Evolutionary conservation across 2,113 vertebrate genomes (phyloP).

Genomic region (Nycticorax nycticorax): DNA sequence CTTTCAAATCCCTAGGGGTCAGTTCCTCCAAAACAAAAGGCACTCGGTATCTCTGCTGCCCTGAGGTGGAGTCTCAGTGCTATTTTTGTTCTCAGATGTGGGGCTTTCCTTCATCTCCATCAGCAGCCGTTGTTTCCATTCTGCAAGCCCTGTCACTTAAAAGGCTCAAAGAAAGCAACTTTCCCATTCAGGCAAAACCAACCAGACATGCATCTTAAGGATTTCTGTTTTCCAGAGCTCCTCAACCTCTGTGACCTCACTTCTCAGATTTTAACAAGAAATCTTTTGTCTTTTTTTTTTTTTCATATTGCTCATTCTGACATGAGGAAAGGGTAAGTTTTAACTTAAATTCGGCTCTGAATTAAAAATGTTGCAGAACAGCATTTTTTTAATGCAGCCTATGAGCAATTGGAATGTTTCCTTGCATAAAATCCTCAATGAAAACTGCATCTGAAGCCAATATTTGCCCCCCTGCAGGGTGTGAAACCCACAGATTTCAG

Average conservation of each 20-base stretch:
- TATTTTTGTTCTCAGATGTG: background rate
- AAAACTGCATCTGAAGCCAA: background rate
- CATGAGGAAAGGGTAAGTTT: background rate
- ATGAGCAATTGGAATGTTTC: constrained; percentile 12
- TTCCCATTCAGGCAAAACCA: background rate
- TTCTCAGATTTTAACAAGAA: background rate
- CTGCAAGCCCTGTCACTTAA: background rate
- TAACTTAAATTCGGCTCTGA: background rate
- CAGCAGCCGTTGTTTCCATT: background rate
- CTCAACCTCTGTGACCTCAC: background rate
- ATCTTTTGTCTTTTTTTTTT: background rate
- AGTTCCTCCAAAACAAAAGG: background rate
- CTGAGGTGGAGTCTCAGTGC: background rate
- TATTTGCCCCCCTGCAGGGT: background rate
- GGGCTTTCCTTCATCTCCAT: background rate
- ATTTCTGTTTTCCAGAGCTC: constrained; percentile 11
- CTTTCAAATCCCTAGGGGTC: background rate
- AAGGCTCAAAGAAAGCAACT: background rate
- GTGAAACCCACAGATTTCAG: constrained; percentile 59
- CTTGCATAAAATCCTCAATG: constrained; percentile 34
- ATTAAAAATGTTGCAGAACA: background rate
- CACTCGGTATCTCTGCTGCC: background rate
- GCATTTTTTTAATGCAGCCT: background rate
- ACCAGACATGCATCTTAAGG: background rate
- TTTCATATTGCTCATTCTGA: background rate